Evolutionary conservation across 2,797 vertebrate species (phyloP).

Genomic region (Ctenopoma kingsleyae): DNA sequence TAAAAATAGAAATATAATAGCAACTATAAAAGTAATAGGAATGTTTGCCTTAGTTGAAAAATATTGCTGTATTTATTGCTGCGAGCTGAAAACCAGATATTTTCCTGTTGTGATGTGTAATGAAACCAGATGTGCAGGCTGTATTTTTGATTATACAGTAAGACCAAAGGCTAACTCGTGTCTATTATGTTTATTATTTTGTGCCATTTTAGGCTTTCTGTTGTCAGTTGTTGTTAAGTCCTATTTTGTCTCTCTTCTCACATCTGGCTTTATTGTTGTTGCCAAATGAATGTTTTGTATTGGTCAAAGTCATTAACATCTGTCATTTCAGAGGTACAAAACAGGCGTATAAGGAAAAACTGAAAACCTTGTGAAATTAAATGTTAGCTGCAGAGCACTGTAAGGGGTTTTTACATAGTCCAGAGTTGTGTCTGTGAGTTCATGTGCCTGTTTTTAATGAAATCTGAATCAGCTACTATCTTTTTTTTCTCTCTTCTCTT

Average conservation of each 20-base stretch:
- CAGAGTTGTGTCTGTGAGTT: neutral
- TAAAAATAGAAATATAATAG: constrained; percentile 45
- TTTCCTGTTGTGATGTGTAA: constrained; percentile 35
- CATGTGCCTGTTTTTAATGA: neutral
- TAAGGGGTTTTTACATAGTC: neutral
- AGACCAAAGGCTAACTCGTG: neutral
- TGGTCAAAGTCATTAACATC: neutral
- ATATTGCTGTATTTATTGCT: constrained; percentile 23
- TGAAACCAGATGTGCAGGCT: constrained; percentile 44
- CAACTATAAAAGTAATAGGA: constrained; percentile 37
- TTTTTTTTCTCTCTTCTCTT: neutral
- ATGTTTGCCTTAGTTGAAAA: constrained; percentile 33
- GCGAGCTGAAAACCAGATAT: constrained; percentile 44
- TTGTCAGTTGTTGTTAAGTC: neutral
- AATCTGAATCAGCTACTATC: constrained; percentile 7
- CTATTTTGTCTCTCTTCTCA: neutral
- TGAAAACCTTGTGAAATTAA: neutral
- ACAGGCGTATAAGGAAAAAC: neutral
- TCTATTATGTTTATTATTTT: constrained; percentile 24
- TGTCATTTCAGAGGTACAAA: neutral
- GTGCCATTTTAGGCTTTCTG: neutral
- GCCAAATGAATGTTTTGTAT: neutral
- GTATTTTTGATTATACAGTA: constrained; percentile 11
- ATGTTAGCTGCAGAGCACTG: neutral
- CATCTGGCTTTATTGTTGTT: constrained; percentile 16